Base-by-base conservation (phyloP, 92 coral and sea anemone genomes). In the Epizoanthus rinbou region DNA sequence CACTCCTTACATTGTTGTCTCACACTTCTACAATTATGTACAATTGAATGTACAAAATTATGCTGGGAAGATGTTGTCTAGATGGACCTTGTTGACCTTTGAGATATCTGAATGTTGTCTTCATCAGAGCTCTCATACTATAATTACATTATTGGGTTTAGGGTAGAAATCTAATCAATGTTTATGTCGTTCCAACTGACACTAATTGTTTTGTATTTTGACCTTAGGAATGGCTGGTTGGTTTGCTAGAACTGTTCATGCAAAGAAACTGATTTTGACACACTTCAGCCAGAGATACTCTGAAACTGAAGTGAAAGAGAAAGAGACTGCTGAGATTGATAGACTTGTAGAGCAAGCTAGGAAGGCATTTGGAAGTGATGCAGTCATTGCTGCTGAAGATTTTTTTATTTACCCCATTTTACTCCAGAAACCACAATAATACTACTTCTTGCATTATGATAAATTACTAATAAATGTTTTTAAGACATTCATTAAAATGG, bases 221-320 rank as follows among this genome's bases (percentile, higher is more conserved):
- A 14, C 64, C 25, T 57, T 85, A 95, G 98, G 93, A 52, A 95
- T 95, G 98, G 98, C 98, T 69, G 98, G 90, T 17, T 31, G 65
- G 65, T 91, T 95, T 90, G 98, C 96, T 37, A 80, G 60, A 43
- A 66, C 74, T 58, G 82, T 97, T 76, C 85, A 87, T 37, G 95
- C 98, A 31, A 87, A 86, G 89, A 88, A 86, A 76, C 91, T 97
- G 33, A 79, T 92, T 64, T 90, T 97, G 16, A 97, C 99, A 7
- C 99, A 97, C 75, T 97, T 94, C 45, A 97, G 99, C 76, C 99
- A 97, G 76, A 89, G 99, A 73, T 97, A 97, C 85, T 90, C 88
- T 60, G 87, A 80, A 69, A 75, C 81, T 67, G 92, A 88, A 5
- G 80, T 28, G 15, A 65, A 82, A 33, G 73, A 87, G 35, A 62